phyloP scores from a whole-genome alignment of 2,888 invertebrate genomes.

The Cantharis rufa region DNA sequence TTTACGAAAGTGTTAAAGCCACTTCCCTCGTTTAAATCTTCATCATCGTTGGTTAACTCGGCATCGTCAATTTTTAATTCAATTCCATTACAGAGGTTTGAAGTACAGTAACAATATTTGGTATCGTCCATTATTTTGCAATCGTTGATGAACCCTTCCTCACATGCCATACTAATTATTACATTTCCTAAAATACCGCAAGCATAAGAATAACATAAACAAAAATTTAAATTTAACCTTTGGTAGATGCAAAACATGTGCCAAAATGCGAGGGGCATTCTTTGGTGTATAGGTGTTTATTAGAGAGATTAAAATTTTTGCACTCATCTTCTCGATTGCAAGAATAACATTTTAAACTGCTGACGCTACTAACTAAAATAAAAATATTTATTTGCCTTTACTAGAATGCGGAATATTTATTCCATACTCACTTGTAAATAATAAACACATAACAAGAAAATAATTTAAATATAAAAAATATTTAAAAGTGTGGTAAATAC shows the following conservation, averaged over 20 bases:
- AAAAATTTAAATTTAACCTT: slow-evolving; percentile 21
- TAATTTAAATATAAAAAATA: not conserved
- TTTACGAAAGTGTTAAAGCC: slow-evolving; percentile 8
- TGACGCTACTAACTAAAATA: slow-evolving; percentile 11
- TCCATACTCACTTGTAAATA: not conserved
- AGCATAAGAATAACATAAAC: not conserved
- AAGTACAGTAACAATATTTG: slow-evolving; percentile 50
- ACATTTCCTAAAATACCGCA: slow-evolving; percentile 15
- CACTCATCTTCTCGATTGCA: slow-evolving; percentile 23
- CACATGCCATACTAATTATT: slow-evolving; percentile 41
- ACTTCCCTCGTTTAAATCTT: slow-evolving; percentile 26
- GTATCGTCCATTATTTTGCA: slow-evolving; percentile 48
- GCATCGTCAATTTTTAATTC: slow-evolving; percentile 5
- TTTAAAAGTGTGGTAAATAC: not conserved
- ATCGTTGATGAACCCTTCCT: slow-evolving; percentile 40
- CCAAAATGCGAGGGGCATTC: slow-evolving; percentile 22
- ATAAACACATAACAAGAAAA: not conserved
- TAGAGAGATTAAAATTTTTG: slow-evolving; percentile 25
- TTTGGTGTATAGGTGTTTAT: slow-evolving; percentile 23
- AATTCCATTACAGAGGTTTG: slow-evolving; percentile 47
- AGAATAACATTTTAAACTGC: slow-evolving; percentile 19
- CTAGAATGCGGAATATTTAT: not conserved
- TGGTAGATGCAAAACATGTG: slow-evolving; percentile 27
- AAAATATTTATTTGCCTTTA: not conserved
- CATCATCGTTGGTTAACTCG: slow-evolving; percentile 15